A percentile compares a stretch with the other conserved stretches of the same genome.
Conservation (phyloP, 2,797 vertebrate species). For the Pteronotus mesoamericanus region DNA sequence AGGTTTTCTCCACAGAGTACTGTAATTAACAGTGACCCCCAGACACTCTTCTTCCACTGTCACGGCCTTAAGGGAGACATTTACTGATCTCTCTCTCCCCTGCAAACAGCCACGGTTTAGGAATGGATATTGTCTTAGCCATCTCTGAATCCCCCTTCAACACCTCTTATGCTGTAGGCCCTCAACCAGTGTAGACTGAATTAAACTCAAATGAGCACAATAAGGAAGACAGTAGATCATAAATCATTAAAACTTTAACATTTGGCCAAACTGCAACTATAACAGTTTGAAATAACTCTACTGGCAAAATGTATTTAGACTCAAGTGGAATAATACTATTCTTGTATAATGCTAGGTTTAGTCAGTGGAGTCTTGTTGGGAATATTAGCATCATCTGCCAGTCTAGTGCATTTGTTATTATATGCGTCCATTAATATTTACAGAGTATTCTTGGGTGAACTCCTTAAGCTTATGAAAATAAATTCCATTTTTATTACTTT, state of each 20-base stretch:
- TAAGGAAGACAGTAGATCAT: not conserved
- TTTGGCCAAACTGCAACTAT: not conserved
- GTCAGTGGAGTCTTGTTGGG: not conserved
- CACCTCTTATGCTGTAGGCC: not conserved
- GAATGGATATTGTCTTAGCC: not conserved
- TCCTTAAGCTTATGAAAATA: slow-evolving; percentile 37
- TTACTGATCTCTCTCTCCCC: not conserved
- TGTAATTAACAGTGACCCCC: not conserved
- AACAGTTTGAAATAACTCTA: not conserved
- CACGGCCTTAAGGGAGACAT: not conserved
- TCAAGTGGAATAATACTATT: not conserved
- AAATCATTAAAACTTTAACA: not conserved
- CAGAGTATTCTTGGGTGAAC: slow-evolving; percentile 20
- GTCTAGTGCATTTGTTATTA: not conserved
- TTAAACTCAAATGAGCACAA: not conserved
- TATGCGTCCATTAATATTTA: not conserved
- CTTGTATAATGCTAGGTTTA: not conserved
- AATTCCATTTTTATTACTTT: slow-evolving; percentile 49
- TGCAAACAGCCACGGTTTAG: not conserved
- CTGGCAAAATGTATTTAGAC: not conserved
- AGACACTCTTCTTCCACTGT: not conserved
- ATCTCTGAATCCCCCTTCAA: not conserved
- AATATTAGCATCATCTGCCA: not conserved
- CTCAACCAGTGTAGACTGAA: not conserved
- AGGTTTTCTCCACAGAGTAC: not conserved